Evolutionary conservation across 2,113 vertebrate species (phyloP).

Genomic region (Tragelaphus buxtoni): DNA sequence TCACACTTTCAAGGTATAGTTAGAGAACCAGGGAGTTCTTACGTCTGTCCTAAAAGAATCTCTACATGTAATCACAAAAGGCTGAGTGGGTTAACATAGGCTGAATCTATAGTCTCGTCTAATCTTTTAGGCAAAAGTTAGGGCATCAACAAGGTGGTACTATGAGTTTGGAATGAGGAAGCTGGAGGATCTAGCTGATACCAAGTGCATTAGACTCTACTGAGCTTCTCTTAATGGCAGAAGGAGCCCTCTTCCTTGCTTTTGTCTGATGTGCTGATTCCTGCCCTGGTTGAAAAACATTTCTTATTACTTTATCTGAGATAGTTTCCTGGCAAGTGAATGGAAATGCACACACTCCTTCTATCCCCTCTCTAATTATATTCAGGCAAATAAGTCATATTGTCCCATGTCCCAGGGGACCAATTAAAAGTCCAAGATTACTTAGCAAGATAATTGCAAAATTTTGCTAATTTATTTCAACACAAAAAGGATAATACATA

Average conservation of each 20-base stretch:
- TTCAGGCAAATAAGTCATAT: background rate
- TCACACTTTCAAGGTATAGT: background rate
- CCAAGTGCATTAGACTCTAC: background rate
- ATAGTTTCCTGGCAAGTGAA: background rate
- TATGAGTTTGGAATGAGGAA: background rate
- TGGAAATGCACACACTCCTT: background rate
- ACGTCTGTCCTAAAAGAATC: background rate
- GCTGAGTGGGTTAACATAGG: background rate
- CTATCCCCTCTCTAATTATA: background rate
- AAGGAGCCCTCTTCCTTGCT: background rate
- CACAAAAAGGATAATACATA: background rate
- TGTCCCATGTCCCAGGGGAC: background rate
- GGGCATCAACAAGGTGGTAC: background rate
- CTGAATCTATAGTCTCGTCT: background rate
- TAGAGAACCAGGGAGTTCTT: background rate
- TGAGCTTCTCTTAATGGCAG: background rate
- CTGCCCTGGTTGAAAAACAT: background rate
- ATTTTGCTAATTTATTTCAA: constrained; percentile 21
- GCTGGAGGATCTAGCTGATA: background rate
- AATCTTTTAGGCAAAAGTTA: constrained; percentile 7
- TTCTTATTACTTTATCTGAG: background rate
- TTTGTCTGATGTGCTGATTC: background rate
- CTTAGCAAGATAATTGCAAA: background rate
- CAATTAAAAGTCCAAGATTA: background rate
- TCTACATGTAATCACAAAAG: background rate